Percentiles rank a stretch among this genome's conserved stretches.
Conservation (phyloP, 2,113 vertebrate genomes). For the Columbina picui region DNA sequence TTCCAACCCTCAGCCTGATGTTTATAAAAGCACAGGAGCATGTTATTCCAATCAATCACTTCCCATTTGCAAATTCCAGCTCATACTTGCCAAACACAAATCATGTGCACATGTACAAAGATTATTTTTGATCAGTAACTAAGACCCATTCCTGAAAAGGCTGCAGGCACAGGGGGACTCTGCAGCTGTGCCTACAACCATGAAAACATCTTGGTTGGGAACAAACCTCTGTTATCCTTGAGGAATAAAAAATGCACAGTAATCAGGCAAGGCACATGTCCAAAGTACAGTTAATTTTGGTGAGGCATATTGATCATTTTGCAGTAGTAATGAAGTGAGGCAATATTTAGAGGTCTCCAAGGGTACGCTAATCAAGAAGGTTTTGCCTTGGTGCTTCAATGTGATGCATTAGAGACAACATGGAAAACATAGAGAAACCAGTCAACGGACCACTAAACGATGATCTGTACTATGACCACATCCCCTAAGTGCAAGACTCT, state of each 20-base stretch:
- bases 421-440: background rate
- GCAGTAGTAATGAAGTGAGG: constrained; percentile 59
- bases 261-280: constrained; percentile 59
- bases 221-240: constrained; percentile 1
- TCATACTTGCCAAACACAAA: background rate
- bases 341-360: constrained; percentile 60
- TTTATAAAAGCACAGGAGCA: background rate
- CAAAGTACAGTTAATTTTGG: constrained; percentile 58
- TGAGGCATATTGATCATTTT: constrained; percentile 62
- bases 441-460: background rate
- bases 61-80: background rate
- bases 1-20: background rate
- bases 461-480: background rate
- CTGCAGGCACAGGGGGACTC: background rate
- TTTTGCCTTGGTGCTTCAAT: background rate
- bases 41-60: background rate
- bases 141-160: background rate
- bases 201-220: background rate
- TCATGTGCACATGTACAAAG: background rate
- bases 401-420: constrained; percentile 1
- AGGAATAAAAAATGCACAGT: constrained; percentile 30
- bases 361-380: constrained; percentile 6
- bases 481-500: background rate
- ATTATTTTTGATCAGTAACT: background rate
- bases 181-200: background rate